Percentiles rank a stretch among this genome's conserved stretches.
These are phyloP conservation scores for Leiothrix lutea DNA, from an alignment of 2,113 vertebrate genomes.

Conservation along the genomic window DNA sequence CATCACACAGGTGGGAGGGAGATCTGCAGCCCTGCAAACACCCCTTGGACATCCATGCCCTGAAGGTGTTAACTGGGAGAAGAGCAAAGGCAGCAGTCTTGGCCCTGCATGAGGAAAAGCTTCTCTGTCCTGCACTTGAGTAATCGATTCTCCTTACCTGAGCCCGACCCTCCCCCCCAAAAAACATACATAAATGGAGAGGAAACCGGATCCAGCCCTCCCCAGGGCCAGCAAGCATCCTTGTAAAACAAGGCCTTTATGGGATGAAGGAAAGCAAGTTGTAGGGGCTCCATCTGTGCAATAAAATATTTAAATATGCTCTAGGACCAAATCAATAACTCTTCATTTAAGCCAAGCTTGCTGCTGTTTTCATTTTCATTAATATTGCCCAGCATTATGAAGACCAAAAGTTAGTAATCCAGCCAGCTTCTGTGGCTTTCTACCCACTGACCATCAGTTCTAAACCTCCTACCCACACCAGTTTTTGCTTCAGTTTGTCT, in stretches of 20 bases:
- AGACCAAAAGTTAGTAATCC: neutral
- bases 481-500: neutral
- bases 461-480: neutral
- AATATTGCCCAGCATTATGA: neutral
- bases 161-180: neutral
- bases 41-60: accelerated
- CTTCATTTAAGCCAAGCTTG: neutral
- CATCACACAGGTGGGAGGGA: accelerated
- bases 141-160: slow-evolving; percentile 9
- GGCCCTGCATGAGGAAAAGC: neutral
- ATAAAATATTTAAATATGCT: slow-evolving; percentile 30
- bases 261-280: slow-evolving; percentile 7
- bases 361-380: neutral
- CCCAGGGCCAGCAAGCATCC: slow-evolving; percentile 6
- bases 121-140: neutral
- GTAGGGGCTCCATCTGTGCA: neutral
- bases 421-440: neutral
- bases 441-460: neutral
- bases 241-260: slow-evolving; percentile 31
- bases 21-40: neutral
- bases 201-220: slow-evolving; percentile 9
- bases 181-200: neutral
- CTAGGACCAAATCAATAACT: slow-evolving; percentile 5
- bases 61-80: neutral
- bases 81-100: neutral